A percentile compares a stretch with the other conserved stretches of the same genome.
phyloP scores from a whole-genome alignment of 2,113 vertebrate genomes.

The Bucco capensis region DNA sequence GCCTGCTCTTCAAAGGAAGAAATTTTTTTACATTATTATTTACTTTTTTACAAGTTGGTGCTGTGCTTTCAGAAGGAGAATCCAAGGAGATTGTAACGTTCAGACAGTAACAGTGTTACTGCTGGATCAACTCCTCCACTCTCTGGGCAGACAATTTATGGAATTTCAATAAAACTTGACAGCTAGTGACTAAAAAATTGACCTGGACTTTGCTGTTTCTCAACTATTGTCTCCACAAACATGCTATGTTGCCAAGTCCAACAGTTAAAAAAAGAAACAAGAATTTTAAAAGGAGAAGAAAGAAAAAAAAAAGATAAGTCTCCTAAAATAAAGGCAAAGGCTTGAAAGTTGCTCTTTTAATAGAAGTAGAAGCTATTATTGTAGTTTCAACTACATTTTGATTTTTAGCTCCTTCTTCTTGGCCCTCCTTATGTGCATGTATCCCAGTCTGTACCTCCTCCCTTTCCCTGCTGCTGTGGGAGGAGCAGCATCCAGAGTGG shows the following conservation, averaged over 20 bases:
- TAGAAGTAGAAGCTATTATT: not conserved
- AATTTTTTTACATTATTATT: not conserved
- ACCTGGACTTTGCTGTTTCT: not conserved
- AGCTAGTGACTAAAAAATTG: not conserved
- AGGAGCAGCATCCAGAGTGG: fast-evolving
- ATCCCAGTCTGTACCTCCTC: not conserved
- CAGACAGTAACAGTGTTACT: not conserved
- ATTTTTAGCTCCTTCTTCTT: not conserved
- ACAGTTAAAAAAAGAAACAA: not conserved
- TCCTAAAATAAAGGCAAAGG: not conserved
- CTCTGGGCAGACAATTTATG: not conserved
- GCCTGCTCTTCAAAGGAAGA: not conserved
- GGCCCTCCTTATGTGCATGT: not conserved
- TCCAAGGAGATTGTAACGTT: not conserved
- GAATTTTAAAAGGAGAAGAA: not conserved
- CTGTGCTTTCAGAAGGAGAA: not conserved
- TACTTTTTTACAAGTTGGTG: not conserved
- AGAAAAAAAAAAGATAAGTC: fast-evolving
- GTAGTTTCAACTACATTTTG: not conserved
- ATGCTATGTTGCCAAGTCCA: not conserved
- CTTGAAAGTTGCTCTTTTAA: not conserved
- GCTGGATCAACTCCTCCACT: not conserved
- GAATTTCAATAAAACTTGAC: not conserved
- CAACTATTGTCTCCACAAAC: not conserved
- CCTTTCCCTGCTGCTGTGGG: not conserved